Evolutionary conservation across 1,140 invertebrate species (phyloP).

Genomic region (Odontomachus brunneus): DNA sequence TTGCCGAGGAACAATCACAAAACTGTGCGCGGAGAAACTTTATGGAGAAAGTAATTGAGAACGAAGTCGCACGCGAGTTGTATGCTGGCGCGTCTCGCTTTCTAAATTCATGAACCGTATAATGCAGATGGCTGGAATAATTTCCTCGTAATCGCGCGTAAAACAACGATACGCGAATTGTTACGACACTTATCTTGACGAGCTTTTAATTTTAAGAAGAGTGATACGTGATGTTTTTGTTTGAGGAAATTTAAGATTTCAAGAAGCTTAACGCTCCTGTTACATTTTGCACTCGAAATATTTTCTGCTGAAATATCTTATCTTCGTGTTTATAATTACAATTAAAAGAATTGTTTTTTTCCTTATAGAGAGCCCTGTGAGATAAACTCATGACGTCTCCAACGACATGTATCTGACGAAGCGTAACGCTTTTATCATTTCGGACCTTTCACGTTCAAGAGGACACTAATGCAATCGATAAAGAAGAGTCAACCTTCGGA

Average conservation of each 20-base stretch:
- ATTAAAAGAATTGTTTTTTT: slow-evolving; percentile 22
- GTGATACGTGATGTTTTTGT: too few species aligned
- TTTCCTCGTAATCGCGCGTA: background rate
- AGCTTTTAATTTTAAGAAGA: background rate
- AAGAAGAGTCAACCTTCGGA: slow-evolving; percentile 6
- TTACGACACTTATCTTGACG: background rate
- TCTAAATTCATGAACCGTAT: slow-evolving; percentile 28
- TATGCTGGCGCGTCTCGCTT: slow-evolving; percentile 1
- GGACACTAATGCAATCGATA: slow-evolving; percentile 9
- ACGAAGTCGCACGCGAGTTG: background rate
- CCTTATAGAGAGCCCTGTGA: slow-evolving; percentile 2
- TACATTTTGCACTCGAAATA: background rate
- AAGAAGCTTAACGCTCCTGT: too few species aligned
- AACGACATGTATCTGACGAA: slow-evolving; percentile 18
- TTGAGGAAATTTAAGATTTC: too few species aligned
- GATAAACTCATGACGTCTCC: slow-evolving; percentile 13
- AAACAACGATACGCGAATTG: background rate
- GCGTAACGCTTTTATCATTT: slow-evolving; percentile 3
- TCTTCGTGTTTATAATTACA: background rate
- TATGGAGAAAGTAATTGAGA: slow-evolving; percentile 39
- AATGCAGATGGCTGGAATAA: background rate
- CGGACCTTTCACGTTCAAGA: background rate
- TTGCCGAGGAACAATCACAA: background rate
- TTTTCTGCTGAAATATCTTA: background rate
- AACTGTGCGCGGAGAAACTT: slow-evolving; percentile 4